phyloP scores from a whole-genome alignment of 2,797 vertebrate species.

The Falco cherrug region DNA sequence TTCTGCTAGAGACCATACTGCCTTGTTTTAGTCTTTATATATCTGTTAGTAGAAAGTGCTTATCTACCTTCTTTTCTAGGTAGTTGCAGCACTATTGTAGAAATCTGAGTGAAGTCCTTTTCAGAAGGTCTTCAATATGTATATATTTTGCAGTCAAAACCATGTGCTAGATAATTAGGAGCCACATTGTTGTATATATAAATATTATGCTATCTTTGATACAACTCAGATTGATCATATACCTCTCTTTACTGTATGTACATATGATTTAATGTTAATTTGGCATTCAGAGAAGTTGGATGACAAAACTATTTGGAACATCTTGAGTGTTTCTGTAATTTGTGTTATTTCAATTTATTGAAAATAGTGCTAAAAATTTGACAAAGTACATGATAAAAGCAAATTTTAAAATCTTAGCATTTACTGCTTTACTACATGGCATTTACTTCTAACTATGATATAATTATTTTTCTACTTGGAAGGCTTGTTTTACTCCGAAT shows the following conservation, averaged over 20 bases:
- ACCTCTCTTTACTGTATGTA: background rate
- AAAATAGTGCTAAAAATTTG: background rate
- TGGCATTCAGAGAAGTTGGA: background rate
- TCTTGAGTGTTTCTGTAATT: conserved; percentile 7
- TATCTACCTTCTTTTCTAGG: background rate
- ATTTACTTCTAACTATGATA: background rate
- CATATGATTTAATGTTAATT: background rate
- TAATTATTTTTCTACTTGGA: conserved; percentile 25
- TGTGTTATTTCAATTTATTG: background rate
- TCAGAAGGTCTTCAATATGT: background rate
- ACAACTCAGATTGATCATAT: background rate
- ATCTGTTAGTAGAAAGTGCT: background rate
- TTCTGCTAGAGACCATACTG: background rate
- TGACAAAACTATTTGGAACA: background rate
- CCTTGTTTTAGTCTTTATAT: background rate
- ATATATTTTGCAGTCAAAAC: background rate
- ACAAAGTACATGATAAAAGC: background rate
- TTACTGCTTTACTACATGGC: background rate
- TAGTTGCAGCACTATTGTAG: background rate
- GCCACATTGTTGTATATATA: background rate
- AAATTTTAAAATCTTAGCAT: background rate
- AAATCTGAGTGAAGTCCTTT: background rate
- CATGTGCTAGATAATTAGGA: background rate
- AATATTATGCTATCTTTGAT: background rate
- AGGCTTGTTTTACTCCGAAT: conserved; percentile 16